phyloP scores from a whole-genome alignment of 2,888 invertebrate species.

The Cyrtodaria siliqua region DNA sequence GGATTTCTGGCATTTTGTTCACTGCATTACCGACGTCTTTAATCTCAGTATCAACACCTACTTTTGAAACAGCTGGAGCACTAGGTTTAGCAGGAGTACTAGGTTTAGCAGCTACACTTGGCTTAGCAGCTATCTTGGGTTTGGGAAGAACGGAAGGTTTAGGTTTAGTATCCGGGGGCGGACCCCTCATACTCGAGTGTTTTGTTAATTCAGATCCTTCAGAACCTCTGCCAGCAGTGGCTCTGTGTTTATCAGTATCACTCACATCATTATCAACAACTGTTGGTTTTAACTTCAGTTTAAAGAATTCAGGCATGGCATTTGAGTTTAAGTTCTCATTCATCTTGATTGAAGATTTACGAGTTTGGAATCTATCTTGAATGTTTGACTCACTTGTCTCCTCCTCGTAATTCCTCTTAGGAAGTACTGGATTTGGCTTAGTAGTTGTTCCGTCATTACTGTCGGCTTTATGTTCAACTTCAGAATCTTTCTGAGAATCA shows the following conservation, averaged over 20 bases:
- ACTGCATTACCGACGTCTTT: not conserved
- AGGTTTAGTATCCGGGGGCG: slow-evolving; percentile 31
- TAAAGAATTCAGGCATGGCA: slow-evolving; percentile 51
- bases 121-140: slow-evolving; percentile 58
- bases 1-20: too few relatives aligned
- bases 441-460: not conserved
- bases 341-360: too few relatives aligned
- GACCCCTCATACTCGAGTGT: slow-evolving; percentile 5
- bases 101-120: slow-evolving; percentile 30
- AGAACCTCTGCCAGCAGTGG: slow-evolving; percentile 22
- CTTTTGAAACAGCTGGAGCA: not conserved
- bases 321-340: slow-evolving; percentile 5
- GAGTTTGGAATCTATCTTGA: not conserved
- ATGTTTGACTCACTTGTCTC: not conserved
- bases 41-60: not conserved
- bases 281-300: slow-evolving; percentile 61
- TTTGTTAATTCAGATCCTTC: slow-evolving; percentile 2
- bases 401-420: not conserved
- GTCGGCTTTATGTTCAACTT: not conserved
- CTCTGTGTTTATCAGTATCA: slow-evolving; percentile 1
- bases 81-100: not conserved
- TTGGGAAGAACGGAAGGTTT: slow-evolving; percentile 68
- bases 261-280: slow-evolving; percentile 9
- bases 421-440: not conserved
- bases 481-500: not conserved